These are phyloP conservation scores for Calliphora vicina DNA, from an alignment of 1,140 invertebrate species.

Conservation along the genomic window DNA sequence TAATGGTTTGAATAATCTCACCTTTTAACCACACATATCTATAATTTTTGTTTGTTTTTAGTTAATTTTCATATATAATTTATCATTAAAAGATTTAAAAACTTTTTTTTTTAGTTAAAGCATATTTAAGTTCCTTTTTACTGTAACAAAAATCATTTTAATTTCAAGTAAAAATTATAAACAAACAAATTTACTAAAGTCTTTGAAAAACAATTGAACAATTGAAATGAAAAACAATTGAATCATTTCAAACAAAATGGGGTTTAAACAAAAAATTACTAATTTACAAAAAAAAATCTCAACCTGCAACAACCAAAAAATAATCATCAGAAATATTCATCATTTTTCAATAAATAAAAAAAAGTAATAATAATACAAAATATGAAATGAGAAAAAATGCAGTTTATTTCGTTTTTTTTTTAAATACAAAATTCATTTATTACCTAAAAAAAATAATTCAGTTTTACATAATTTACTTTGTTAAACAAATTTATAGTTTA, in stretches of 20 bases:
- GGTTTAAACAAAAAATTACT: conserved; percentile 14
- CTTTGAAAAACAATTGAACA: not conserved
- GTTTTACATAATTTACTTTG: conserved; percentile 5
- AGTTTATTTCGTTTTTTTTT: conserved; percentile 50
- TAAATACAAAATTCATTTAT: conserved; percentile 31
- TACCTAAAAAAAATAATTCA: not conserved
- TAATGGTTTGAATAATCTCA: not conserved
- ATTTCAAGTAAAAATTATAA: not conserved
- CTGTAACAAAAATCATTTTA: not conserved
- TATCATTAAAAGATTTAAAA: conserved; percentile 38
- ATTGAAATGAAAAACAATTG: not conserved
- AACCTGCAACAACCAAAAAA: conserved; percentile 62
- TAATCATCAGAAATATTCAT: conserved; percentile 36
- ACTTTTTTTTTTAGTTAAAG: conserved; percentile 42
- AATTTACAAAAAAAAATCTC: conserved; percentile 30
- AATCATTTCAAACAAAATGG: not conserved
- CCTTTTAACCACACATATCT: not conserved
- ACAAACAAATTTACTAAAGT: not conserved
- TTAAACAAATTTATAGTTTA: conserved; percentile 21
- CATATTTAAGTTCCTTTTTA: conserved; percentile 18
- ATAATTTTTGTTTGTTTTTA: not conserved
- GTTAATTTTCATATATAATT: not conserved
- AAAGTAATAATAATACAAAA: too few species aligned
- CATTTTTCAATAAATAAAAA: conserved; percentile 2
- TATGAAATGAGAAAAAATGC: not conserved